Percentiles rank a stretch among this genome's conserved stretches.
Conservation (phyloP, 2,113 vertebrate species). For the Petroica traversi region DNA sequence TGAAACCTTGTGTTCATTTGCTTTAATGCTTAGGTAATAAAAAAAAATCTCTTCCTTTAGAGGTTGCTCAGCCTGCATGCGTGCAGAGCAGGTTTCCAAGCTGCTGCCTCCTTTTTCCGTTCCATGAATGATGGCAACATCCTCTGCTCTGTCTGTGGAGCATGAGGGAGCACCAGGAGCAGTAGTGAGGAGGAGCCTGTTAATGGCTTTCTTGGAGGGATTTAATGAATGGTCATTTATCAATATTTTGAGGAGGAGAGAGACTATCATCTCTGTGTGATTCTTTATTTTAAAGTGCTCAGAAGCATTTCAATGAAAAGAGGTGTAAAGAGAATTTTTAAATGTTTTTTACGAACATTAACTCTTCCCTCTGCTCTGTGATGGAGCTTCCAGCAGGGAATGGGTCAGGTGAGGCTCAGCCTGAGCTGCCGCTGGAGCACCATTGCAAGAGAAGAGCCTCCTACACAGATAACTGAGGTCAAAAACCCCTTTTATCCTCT, state of each 20-base stretch:
- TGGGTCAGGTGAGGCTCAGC: no score
- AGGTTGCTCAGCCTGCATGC: background rate
- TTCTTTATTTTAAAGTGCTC: background rate
- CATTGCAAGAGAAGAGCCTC: accelerated
- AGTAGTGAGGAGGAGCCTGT: background rate
- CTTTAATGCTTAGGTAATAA: background rate
- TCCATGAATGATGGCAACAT: background rate
- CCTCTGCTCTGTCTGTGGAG: background rate
- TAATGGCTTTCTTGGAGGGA: background rate
- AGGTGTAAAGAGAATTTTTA: background rate
- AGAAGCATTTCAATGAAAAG: background rate
- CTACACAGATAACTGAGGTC: background rate
- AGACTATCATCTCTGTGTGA: background rate
- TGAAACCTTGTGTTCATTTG: background rate
- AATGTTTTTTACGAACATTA: background rate
- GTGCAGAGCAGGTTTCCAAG: background rate
- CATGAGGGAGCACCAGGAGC: background rate
- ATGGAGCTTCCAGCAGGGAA: background rate
- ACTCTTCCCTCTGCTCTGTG: background rate
- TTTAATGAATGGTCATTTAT: background rate
- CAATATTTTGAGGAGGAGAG: background rate
- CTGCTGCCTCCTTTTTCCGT: background rate
- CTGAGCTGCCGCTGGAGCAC: background rate
- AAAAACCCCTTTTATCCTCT: background rate
- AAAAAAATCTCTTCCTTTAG: background rate